Conservation (phyloP, 2,888 invertebrate genomes). For the Coelinius sp. region DNA sequence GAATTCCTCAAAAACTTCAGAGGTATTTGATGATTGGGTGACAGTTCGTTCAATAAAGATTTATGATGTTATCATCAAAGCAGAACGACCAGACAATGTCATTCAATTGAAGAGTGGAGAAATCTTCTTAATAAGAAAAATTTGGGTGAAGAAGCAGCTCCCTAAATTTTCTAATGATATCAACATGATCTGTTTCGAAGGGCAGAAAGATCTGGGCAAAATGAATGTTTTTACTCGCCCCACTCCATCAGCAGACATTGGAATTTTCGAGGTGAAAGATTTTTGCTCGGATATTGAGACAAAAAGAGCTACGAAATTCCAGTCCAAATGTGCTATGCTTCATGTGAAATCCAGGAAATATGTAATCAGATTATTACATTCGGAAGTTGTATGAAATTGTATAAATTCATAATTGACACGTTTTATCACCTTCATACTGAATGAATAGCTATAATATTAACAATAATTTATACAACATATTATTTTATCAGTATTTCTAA, state of each 20-base stretch:
- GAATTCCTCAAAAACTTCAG: background rate
- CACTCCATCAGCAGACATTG: background rate
- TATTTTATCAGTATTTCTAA: too few species aligned
- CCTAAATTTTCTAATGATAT: background rate
- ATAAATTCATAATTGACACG: background rate
- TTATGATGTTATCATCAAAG: background rate
- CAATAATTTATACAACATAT: too few species aligned
- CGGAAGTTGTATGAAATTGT: background rate
- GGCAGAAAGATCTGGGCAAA: background rate
- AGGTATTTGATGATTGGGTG: background rate
- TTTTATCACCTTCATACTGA: too few species aligned
- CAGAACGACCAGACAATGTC: constrained; percentile 1
- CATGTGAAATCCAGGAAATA: background rate
- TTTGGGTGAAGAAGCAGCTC: constrained; percentile 1
- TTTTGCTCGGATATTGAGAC: background rate
- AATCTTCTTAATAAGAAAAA: background rate
- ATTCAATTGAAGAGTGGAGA: constrained; percentile 4
- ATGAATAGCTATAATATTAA: too few species aligned
- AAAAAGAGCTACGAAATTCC: background rate
- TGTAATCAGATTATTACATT: background rate
- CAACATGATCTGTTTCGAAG: background rate
- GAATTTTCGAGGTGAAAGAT: background rate
- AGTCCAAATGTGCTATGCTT: background rate
- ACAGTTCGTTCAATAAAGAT: background rate
- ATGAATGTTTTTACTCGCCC: background rate